Evolutionary conservation across 1,140 invertebrate species (phyloP).

Genomic region (Leptinotarsa undecemlineata): DNA sequence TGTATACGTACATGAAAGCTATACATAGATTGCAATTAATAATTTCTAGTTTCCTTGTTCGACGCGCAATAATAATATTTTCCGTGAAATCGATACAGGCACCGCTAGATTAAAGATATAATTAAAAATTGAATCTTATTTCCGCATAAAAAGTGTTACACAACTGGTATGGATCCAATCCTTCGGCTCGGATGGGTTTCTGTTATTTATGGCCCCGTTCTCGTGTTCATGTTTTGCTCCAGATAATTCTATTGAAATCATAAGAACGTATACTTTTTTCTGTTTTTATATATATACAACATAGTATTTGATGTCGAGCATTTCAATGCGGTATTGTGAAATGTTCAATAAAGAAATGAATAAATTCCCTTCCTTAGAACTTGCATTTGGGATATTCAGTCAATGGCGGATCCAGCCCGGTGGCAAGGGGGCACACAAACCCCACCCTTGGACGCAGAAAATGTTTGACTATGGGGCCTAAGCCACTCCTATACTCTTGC

Average conservation of each 20-base stretch:
- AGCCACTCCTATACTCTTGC: no score
- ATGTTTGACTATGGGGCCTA: no score
- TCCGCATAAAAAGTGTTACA: constrained; percentile 5
- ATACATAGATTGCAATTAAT: neutral
- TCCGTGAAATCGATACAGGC: neutral
- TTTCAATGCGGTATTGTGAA: no score
- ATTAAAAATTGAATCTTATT: constrained; percentile 2
- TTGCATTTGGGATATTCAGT: no score
- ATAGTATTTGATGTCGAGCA: neutral
- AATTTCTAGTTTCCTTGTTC: neutral
- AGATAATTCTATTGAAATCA: neutral
- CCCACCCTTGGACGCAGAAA: no score
- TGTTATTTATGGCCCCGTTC: neutral
- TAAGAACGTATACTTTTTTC: neutral
- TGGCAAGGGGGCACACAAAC: no score
- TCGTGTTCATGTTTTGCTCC: constrained; percentile 2
- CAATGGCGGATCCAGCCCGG: no score
- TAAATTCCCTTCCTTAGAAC: no score
- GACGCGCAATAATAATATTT: neutral
- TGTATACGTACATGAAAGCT: no score
- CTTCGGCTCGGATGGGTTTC: neutral
- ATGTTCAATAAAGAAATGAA: no score
- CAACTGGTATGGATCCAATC: constrained; percentile 4
- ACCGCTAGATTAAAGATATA: neutral
- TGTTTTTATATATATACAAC: neutral